Conservation (phyloP, 2,888 invertebrate genomes). For the Baronia brevicornis region DNA sequence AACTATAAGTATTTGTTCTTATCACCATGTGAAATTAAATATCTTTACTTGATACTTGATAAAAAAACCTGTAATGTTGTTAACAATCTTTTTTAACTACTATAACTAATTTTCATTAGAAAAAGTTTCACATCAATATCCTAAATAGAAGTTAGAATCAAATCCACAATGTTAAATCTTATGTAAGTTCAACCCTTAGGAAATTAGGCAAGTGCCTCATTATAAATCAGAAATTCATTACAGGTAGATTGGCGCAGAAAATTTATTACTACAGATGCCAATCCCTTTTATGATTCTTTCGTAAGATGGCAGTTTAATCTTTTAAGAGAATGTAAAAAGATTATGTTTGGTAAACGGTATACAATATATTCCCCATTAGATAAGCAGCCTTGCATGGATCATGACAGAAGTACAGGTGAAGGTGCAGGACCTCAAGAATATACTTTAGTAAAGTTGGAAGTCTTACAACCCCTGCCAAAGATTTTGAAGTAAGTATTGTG, state of each 20-base stretch:
- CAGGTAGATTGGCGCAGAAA: slow-evolving; percentile 98
- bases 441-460: slow-evolving; percentile 94
- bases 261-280: slow-evolving; percentile 98
- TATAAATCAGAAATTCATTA: slow-evolving; percentile 18
- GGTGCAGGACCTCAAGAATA: slow-evolving; percentile 99
- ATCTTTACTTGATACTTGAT: no score
- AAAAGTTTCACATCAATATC: no score
- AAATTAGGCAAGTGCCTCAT: no score
- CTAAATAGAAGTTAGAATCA: no score
- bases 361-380: slow-evolving; percentile 97
- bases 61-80: no score
- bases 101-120: no score
- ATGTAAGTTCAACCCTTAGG: no score
- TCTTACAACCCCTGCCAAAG: slow-evolving; percentile 82
- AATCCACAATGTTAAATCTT: no score
- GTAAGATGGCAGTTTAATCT: slow-evolving; percentile 96
- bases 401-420: slow-evolving; percentile 96
- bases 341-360: slow-evolving; percentile 97
- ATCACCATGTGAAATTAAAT: no score
- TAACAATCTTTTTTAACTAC: no score
- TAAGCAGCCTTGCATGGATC: slow-evolving; percentile 99
- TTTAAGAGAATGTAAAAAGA: slow-evolving; percentile 89
- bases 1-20: no score
- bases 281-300: slow-evolving; percentile 98
- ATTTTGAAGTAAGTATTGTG: slow-evolving; percentile 76